Conservation (phyloP, 1,140 invertebrate genomes). For the Caenorhabditis brenneri region DNA sequence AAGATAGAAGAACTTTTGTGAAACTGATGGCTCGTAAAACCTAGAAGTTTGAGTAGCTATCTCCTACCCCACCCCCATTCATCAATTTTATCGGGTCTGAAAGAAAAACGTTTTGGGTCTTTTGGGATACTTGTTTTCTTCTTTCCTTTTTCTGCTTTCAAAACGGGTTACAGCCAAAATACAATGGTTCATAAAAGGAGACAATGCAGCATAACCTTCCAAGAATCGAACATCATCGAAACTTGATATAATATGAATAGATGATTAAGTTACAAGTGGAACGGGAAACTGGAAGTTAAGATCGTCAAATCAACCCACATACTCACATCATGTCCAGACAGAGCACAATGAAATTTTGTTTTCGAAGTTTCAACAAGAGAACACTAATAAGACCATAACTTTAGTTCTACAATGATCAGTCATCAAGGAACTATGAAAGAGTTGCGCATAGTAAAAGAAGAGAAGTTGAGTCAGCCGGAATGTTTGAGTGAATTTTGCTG, state of each 20-base stretch:
- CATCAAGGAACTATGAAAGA: background rate
- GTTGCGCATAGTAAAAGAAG: background rate
- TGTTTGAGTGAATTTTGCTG: too few relatives aligned
- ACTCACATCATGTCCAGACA: background rate
- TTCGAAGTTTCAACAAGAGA: constrained; percentile 1
- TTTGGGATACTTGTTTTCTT: constrained; percentile 8
- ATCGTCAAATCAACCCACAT: background rate
- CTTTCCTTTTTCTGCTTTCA: background rate
- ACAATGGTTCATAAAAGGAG: background rate
- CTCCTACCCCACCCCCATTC: constrained; percentile 17
- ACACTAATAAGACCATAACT: background rate
- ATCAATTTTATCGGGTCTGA: background rate
- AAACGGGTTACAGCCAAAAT: background rate
- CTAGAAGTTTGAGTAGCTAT: background rate
- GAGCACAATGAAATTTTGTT: background rate
- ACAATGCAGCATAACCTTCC: background rate
- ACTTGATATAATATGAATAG: background rate
- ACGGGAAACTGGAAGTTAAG: background rate
- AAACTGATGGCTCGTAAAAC: constrained; percentile 6
- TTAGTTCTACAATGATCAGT: background rate
- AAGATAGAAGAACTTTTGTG: background rate
- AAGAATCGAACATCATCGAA: background rate
- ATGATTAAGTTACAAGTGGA: background rate
- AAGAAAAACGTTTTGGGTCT: background rate
- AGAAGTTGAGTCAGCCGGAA: background rate